Base-by-base conservation (phyloP, 1,140 invertebrate genomes). In the Habropoda laboriosa region DNA sequence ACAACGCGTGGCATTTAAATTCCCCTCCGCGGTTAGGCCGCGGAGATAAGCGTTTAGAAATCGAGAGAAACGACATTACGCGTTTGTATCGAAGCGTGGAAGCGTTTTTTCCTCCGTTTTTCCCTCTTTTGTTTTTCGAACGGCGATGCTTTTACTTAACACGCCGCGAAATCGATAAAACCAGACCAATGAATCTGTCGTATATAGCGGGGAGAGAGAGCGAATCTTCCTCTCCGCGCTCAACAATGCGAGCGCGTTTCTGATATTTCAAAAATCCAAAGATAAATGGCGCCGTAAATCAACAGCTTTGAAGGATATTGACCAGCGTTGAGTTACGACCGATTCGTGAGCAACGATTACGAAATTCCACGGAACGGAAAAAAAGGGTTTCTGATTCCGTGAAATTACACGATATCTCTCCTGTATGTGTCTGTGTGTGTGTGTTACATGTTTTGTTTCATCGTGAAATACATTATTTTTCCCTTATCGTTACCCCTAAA, bases 281-380 rank as follows among this genome's bases (percentile, higher is more conserved):
- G 73, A 76, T 76, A 55, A 67, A 76, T 76, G 35, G 51, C 38
- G 38, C 30, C 21, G 49, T 76, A 76, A 67, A 76, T 76, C 61
- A 76, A 67, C 16, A 35, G 38, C 27, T 30, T 30, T 38, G 58
- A 51, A 40, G 45, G 60, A 75, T 76, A 67, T 76, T 45, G 73
- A 47, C 49, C 40, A 40, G 16, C 35, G 35, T 27, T 64, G 72
- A 74, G 24, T 67, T 76, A 76, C n/a, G 61, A 64, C 16, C 27
- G 38, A 16, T 76, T n/a, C 49, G 49, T 12, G 73, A n/a, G 13
- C 16, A 76, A n/a, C 49, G 61, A 66, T 55, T 55, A 40, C 47
- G 38, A 76, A 42, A 76, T 76, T 71, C 30, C 16, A 21, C 21
- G 45, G 16, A 66, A 45, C 21, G 12, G 12, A 8, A 40, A 30